Base-by-base conservation (phyloP, 2,888 invertebrate species). In the Acleris holmiana region DNA sequence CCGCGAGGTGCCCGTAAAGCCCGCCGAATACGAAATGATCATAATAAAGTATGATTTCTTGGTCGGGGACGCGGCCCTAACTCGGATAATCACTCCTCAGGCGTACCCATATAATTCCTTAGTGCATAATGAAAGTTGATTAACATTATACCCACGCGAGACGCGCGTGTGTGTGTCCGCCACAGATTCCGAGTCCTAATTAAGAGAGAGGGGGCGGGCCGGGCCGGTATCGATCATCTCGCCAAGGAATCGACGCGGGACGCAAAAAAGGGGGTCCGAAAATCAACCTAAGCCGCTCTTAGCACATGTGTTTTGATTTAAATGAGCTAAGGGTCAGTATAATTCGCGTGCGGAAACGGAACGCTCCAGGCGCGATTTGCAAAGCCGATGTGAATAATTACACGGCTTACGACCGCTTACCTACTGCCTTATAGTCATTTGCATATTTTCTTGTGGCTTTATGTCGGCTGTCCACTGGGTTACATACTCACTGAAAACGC, bases 121-220 rank as follows among this genome's bases (percentile, higher is more conserved):
- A 91, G 92, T 92, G 91, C 91, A 91, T 91, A 92, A 92, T 92
- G 91, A 92, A 92, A 92, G 91, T 91, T 91, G 92, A 92, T 91
- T 92, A 92, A 91, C 91, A 90, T 91, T 89, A 89, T 82, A 82
- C 83, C 75, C 80, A 76, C 71, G 66, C 69, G 67, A 76, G 77
- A 79, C 75, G 84, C 76, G 86, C 89, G 93, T 91, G 93, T 93
- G 95, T 94, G 95, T 95, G 95, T 95, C 95, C 95, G 95, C 95
- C 94, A 94, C 95, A 95, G 95, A 95, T 95, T 95, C 95, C 94
- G 94, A 95, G 95, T 95, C 95, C 95, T 96, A 96, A 96, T 96
- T 96, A 95, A 95, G 95, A 95, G 95, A 93, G 94, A 94, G 95
- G 94, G 93, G 84, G 83, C 85, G 86, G 85, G 84, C 80, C 84